A percentile compares a stretch with the other conserved stretches of the same genome.
Conservation (phyloP, 2,888 invertebrate species). For the Calameuta idolon region DNA sequence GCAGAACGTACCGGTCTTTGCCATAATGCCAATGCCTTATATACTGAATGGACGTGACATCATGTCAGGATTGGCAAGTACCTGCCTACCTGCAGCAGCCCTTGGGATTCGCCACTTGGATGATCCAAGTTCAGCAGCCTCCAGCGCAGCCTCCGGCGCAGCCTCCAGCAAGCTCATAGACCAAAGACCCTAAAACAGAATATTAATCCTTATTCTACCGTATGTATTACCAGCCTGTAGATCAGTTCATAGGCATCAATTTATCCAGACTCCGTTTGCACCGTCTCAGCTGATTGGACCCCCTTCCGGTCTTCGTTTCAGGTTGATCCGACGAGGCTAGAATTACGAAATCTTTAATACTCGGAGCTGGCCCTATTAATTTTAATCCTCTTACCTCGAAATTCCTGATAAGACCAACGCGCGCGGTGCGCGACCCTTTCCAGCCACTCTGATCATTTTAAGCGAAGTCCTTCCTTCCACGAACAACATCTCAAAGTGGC, state of each 20-base stretch:
- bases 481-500: not conserved
- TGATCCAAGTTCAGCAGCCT: constrained; percentile 28
- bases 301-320: too few relatives aligned
- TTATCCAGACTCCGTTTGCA: too few relatives aligned
- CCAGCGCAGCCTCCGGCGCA: not conserved
- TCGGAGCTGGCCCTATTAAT: constrained; percentile 40
- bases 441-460: not conserved
- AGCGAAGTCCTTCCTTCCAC: too few relatives aligned
- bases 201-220: too few relatives aligned
- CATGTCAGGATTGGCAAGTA: constrained; percentile 9
- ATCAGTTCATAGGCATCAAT: too few relatives aligned
- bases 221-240: too few relatives aligned
- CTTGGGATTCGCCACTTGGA: not conserved
- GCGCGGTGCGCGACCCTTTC: not conserved
- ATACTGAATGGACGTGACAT: constrained; percentile 38
- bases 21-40: constrained; percentile 31
- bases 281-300: too few relatives aligned
- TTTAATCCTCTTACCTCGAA: constrained; percentile 51
- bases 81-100: too few relatives aligned
- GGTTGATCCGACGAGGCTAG: constrained; percentile 29
- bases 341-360: constrained; percentile 31
- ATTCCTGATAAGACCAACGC: constrained; percentile 35
- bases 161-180: constrained; percentile 15
- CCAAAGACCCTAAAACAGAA: constrained; percentile 31
- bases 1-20: constrained; percentile 24